These are phyloP conservation scores for Notolepis coatsorum DNA, from an alignment of 2,797 vertebrate species.

Conservation along the genomic window DNA sequence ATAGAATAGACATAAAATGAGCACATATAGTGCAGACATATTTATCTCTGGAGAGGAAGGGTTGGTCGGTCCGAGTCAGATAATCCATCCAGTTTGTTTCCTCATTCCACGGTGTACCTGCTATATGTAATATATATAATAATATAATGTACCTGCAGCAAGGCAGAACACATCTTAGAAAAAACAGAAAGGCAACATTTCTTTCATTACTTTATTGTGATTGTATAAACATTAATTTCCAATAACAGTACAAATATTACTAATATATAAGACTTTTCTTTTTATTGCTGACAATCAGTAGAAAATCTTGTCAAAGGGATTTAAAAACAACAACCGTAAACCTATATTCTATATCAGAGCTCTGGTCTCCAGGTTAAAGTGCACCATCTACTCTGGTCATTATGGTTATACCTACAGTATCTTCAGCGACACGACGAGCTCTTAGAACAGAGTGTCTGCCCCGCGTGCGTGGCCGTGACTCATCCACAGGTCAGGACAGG, in stretches of 20 bases:
- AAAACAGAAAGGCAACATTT: too few relatives aligned
- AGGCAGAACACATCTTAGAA: not conserved
- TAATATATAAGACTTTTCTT: not conserved
- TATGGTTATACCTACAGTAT: not conserved
- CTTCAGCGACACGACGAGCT: not conserved
- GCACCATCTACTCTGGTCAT: conserved; percentile 6
- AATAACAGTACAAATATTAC: conserved; percentile 16
- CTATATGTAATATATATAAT: too few relatives aligned
- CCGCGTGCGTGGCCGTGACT: too few relatives aligned
- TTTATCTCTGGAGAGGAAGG: too few relatives aligned
- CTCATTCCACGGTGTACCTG: too few relatives aligned
- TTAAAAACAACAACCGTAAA: too few relatives aligned
- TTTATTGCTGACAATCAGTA: not conserved
- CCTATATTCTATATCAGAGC: not conserved
- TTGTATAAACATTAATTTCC: conserved; percentile 40
- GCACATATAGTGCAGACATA: too few relatives aligned
- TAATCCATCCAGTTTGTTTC: too few relatives aligned
- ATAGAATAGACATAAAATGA: too few relatives aligned
- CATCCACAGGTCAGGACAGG: too few relatives aligned
- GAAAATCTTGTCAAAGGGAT: not conserved
- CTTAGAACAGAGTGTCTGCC: too few relatives aligned
- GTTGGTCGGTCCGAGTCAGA: too few relatives aligned
- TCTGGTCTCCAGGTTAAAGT: conserved; percentile 16
- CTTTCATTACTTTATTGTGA: conserved; percentile 51
- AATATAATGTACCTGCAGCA: not conserved